Conservation (phyloP, 2,113 vertebrate species). For the Rhinolophus sinicus region DNA sequence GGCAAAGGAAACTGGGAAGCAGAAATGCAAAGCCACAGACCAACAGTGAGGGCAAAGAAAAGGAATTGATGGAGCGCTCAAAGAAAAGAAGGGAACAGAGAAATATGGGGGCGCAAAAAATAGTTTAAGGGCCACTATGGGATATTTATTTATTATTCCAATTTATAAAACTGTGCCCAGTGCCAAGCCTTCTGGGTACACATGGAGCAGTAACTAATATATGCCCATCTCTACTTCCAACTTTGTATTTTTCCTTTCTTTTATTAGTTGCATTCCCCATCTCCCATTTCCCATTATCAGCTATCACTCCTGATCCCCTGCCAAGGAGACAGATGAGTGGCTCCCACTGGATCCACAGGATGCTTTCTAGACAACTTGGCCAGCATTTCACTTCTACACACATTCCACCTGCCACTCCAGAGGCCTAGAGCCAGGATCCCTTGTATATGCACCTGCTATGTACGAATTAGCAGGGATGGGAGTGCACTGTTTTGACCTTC, state of each 20-base stretch:
- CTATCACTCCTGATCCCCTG: conserved; percentile 60
- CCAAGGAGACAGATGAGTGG: conserved; percentile 54
- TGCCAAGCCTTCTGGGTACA: conserved; percentile 67
- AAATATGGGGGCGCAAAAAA: background rate
- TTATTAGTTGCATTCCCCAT: conserved; percentile 70
- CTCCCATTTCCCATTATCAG: conserved; percentile 68
- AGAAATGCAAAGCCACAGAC: conserved; percentile 44
- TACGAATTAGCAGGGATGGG: background rate
- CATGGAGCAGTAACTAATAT: conserved; percentile 59
- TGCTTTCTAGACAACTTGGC: conserved; percentile 61
- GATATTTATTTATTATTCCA: conserved; percentile 76
- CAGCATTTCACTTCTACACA: conserved; percentile 51
- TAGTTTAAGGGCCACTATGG: conserved; percentile 55
- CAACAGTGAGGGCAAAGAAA: conserved; percentile 23
- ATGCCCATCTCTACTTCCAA: conserved; percentile 62
- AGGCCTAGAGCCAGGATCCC: background rate
- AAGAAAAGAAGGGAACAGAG: conserved; percentile 61
- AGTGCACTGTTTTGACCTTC: conserved; percentile 10
- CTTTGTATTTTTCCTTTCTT: conserved; percentile 69
- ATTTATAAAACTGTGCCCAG: conserved; percentile 61
- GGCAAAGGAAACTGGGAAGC: conserved; percentile 29
- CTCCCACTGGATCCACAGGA: conserved; percentile 44
- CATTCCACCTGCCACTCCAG: conserved; percentile 27
- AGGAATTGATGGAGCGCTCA: conserved; percentile 10
- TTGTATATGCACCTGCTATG: background rate